A percentile compares a stretch with the other conserved stretches of the same genome.
These are phyloP conservation scores for Sisyra nigra DNA, from an alignment of 2,888 invertebrate species.

Conservation along the genomic window DNA sequence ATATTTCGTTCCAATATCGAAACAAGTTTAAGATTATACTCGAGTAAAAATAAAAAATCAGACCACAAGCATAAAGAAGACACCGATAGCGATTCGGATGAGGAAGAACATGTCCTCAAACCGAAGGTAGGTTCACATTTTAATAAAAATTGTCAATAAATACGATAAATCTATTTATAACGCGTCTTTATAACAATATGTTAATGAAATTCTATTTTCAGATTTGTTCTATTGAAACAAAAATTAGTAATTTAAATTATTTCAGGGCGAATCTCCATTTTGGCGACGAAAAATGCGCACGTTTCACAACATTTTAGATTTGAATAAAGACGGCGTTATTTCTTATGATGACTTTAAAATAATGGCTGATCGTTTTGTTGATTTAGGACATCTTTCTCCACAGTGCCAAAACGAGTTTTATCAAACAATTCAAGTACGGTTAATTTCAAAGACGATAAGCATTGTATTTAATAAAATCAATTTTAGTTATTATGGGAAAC, in stretches of 20 bases:
- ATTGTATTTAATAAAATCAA: background rate
- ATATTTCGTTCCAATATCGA: no score
- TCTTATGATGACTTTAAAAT: slow-evolving; percentile 68
- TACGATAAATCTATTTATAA: no score
- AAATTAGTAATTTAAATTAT: no score
- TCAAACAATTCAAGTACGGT: slow-evolving; percentile 46
- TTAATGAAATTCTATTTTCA: background rate
- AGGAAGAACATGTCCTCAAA: background rate
- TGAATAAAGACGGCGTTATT: slow-evolving; percentile 74
- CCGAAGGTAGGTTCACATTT: no score
- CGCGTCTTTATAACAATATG: no score
- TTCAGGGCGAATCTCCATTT: slow-evolving; percentile 42
- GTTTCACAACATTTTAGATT: slow-evolving; percentile 64
- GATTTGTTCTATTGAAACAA: background rate
- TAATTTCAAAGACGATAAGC: background rate
- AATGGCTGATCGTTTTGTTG: slow-evolving; percentile 55
- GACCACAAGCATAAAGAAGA: background rate
- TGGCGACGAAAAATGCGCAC: slow-evolving; percentile 80
- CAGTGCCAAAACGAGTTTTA: slow-evolving; percentile 52
- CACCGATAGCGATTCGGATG: slow-evolving; percentile 2
- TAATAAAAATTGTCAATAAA: no score
- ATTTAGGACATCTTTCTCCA: slow-evolving; percentile 54
- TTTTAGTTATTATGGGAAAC: slow-evolving; percentile 61
- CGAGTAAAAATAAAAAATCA: no score
- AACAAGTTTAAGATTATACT: no score